phyloP scores from a whole-genome alignment of 2,797 vertebrate genomes.

The Staurois parvus region DNA sequence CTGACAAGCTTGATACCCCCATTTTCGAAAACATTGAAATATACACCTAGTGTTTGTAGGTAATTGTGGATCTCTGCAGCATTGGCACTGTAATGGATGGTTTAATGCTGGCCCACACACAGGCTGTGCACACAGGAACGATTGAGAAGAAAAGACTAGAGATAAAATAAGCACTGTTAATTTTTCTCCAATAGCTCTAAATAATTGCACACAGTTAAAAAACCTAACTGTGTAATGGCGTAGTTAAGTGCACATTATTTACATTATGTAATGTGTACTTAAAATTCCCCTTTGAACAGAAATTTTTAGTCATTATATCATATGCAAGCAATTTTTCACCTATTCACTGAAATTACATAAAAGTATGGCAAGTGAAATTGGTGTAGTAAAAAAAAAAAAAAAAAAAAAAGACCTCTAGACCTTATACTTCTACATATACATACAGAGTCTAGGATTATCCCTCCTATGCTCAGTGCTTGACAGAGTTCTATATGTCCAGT shows the following conservation, averaged over 20 bases:
- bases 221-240: conserved; percentile 43
- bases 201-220: conserved; percentile 46
- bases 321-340: conserved; percentile 49
- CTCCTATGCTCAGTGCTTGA: background rate
- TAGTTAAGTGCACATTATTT: conserved; percentile 27
- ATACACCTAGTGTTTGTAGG: no score
- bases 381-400: conserved; percentile 26
- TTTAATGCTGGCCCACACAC: conserved; percentile 35
- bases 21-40: background rate
- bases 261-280: conserved; percentile 49
- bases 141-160: conserved; percentile 24
- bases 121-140: conserved; percentile 14
- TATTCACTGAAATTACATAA: conserved; percentile 25
- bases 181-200: conserved; percentile 17
- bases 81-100: background rate
- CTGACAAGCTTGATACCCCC: background rate
- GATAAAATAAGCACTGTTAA: conserved; percentile 47
- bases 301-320: conserved; percentile 39
- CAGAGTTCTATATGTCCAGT: no score
- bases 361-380: conserved; percentile 36
- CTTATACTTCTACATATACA: background rate
- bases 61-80: background rate
- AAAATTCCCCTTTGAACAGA: conserved; percentile 30
- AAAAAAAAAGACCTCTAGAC: background rate
- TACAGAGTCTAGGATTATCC: background rate